phyloP scores from a whole-genome alignment of 2,113 vertebrate species.

The Pseudonaja textilis region DNA sequence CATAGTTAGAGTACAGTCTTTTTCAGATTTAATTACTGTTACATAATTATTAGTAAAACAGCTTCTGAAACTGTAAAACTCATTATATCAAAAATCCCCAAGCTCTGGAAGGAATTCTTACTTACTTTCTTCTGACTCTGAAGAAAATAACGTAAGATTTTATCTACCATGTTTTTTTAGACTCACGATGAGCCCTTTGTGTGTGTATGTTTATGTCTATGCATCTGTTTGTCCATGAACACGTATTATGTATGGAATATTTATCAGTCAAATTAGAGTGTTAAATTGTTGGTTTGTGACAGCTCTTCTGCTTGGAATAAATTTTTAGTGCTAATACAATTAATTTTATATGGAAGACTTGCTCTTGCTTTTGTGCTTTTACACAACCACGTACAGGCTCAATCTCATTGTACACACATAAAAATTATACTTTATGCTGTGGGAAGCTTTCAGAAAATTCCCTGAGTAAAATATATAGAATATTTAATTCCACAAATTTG shows the following conservation, averaged over 20 bases:
- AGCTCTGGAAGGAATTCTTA: constrained; percentile 82
- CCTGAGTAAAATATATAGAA: neutral
- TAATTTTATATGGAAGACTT: neutral
- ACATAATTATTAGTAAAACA: constrained; percentile 90
- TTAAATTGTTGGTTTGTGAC: neutral
- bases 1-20: constrained; percentile 85
- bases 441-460: neutral
- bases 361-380: neutral
- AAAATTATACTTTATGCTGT: neutral
- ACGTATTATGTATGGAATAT: constrained; percentile 2
- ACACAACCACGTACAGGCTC: neutral
- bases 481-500: neutral
- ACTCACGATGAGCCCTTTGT: constrained; percentile 16
- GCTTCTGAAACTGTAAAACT: constrained; percentile 84
- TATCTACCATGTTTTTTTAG: constrained; percentile 53
- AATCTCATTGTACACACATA: neutral
- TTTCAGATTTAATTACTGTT: constrained; percentile 93
- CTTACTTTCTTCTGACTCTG: constrained; percentile 72
- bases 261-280: neutral
- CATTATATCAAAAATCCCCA: constrained; percentile 84
- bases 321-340: neutral
- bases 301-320: constrained; percentile 4
- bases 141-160: constrained; percentile 66
- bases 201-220: neutral
- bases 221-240: neutral